A percentile compares a stretch with the other conserved stretches of the same genome.
Conservation (phyloP, 37 sponge, comb jelly and placozoan genomes). For the Diacarnus erythraeanus region DNA sequence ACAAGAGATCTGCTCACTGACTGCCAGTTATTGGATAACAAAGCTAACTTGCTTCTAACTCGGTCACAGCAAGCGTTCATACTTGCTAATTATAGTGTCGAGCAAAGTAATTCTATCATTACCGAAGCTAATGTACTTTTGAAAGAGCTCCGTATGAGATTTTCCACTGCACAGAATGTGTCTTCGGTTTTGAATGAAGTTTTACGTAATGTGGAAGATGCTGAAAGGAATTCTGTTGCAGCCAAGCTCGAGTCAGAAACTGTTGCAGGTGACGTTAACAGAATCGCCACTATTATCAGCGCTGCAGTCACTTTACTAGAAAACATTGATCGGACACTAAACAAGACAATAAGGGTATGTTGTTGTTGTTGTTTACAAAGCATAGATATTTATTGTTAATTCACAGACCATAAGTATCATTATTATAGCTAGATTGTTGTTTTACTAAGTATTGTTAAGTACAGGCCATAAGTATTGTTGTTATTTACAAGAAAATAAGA, state of each 20-base stretch:
- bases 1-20: constrained; percentile 2
- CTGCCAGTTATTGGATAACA: constrained; percentile 1
- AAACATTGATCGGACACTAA: neutral
- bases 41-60: constrained; percentile 15
- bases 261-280: constrained; percentile 2
- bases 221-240: neutral
- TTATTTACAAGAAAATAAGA: too few relatives aligned
- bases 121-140: neutral
- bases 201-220: constrained; percentile 18
- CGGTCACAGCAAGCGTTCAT: constrained; percentile 10
- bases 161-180: constrained; percentile 1
- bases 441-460: too few relatives aligned
- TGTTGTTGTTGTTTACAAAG: too few relatives aligned
- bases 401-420: too few relatives aligned
- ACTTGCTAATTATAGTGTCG: constrained; percentile 13
- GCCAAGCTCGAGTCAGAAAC: constrained; percentile 10
- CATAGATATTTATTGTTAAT: too few relatives aligned
- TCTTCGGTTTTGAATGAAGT: constrained; percentile 4
- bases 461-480: too few relatives aligned
- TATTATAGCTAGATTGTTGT: too few relatives aligned
- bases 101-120: constrained; percentile 11
- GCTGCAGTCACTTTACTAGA: neutral
- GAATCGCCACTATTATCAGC: neutral
- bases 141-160: neutral
- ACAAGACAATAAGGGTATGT: constrained; percentile 8